Evolutionary conservation across 2,797 vertebrate species (phyloP).

Genomic region (Sciurus carolinensis): DNA sequence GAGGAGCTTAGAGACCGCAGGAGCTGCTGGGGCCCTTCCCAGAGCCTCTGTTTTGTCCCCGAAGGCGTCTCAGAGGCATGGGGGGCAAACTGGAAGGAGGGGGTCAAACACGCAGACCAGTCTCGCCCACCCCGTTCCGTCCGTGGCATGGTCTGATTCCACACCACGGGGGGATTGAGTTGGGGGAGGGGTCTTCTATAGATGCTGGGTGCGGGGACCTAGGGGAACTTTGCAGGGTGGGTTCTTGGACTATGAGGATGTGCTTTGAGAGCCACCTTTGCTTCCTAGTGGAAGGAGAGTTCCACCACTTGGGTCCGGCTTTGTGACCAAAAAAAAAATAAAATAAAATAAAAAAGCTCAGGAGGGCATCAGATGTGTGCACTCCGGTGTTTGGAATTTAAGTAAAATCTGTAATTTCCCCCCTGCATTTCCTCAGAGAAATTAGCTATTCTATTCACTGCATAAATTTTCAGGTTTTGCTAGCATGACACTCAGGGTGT

Average conservation of each 20-base stretch:
- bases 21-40: background rate
- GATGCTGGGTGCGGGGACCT: background rate
- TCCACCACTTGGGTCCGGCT: constrained; percentile 78
- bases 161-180: constrained; percentile 77
- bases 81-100: constrained; percentile 58
- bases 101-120: accelerated
- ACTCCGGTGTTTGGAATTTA: constrained; percentile 93
- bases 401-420: constrained; percentile 95
- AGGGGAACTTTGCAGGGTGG: constrained; percentile 72
- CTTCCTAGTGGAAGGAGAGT: constrained; percentile 65
- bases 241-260: constrained; percentile 83
- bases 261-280: constrained; percentile 71
- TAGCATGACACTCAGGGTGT: constrained; percentile 97
- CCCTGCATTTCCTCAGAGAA: constrained; percentile 96
- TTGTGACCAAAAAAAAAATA: constrained; percentile 80
- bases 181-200: constrained; percentile 67
- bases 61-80: background rate
- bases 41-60: constrained; percentile 28
- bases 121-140: background rate
- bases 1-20: constrained; percentile 76
- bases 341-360: constrained; percentile 71
- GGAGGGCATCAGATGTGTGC: constrained; percentile 90
- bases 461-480: constrained; percentile 99
- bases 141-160: background rate
- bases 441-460: constrained; percentile 98